Evolutionary conservation across 1,140 invertebrate genomes (phyloP).

Genomic region (Drosophila subobscura): DNA sequence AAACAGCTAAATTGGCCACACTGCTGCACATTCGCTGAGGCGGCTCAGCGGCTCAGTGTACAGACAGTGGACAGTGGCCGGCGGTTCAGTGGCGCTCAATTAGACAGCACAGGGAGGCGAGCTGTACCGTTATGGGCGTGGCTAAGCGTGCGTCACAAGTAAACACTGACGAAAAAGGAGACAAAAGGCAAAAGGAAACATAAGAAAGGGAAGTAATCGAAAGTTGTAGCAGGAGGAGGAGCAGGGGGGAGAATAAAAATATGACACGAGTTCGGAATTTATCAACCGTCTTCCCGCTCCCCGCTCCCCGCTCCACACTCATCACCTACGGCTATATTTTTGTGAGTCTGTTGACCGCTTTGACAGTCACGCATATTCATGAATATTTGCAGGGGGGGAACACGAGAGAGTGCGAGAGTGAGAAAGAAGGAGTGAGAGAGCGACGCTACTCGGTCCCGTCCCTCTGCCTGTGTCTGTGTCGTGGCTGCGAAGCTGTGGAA

Average conservation of each 20-base stretch:
- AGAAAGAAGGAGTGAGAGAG: too few species aligned
- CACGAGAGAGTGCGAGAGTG: too few species aligned
- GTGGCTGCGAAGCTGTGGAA: too few species aligned
- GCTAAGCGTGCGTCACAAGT: constrained; percentile 1
- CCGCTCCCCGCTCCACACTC: too few species aligned
- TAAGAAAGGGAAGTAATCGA: not conserved
- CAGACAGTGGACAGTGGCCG: constrained; percentile 17
- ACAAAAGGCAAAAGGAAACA: too few species aligned
- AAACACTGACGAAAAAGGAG: too few species aligned
- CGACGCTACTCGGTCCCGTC: not conserved
- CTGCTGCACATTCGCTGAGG: not conserved
- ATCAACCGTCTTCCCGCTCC: not conserved
- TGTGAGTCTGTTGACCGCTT: constrained; percentile 25
- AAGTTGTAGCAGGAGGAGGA: not conserved
- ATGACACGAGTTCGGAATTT: constrained; percentile 52
- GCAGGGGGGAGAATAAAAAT: constrained; percentile 64
- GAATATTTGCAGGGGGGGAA: constrained; percentile 34
- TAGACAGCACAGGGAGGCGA: constrained; percentile 36
- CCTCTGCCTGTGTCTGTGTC: too few species aligned
- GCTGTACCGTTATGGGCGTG: constrained; percentile 7
- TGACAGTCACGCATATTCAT: constrained; percentile 54
- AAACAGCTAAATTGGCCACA: too few species aligned
- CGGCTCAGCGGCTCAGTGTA: constrained; percentile 14
- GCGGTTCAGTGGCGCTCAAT: constrained; percentile 47
- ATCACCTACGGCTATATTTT: too few species aligned